Conservation (phyloP, 1,140 invertebrate genomes). For the Hypothenemus hampei region DNA sequence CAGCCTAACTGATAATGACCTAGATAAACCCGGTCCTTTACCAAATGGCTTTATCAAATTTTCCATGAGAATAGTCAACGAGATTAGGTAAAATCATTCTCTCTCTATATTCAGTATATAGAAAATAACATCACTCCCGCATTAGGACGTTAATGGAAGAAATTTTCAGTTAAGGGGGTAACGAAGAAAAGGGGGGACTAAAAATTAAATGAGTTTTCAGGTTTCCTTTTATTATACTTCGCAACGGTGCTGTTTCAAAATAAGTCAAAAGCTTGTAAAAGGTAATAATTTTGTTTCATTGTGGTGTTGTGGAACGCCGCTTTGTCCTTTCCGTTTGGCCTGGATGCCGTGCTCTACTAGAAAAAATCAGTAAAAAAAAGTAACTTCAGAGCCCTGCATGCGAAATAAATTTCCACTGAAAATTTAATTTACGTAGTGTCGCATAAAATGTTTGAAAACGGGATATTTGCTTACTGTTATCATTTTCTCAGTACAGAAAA, state of each 20-base stretch:
- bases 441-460: neutral
- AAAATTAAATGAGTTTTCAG: constrained; percentile 6
- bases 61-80: constrained; percentile 4
- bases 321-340: constrained; percentile 15
- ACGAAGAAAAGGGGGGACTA: no score
- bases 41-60: constrained; percentile 15
- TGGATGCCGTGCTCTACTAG: constrained; percentile 3
- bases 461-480: no score
- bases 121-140: no score
- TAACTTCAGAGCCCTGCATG: constrained; percentile 6
- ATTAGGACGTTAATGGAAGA: no score
- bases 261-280: constrained; percentile 16
- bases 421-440: constrained; percentile 13
- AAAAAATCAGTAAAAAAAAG: constrained; percentile 3
- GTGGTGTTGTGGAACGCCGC: constrained; percentile 13
- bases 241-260: neutral
- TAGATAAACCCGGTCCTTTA: constrained; percentile 11
- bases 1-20: constrained; percentile 18
- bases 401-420: constrained; percentile 16
- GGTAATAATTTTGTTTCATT: constrained; percentile 19
- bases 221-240: neutral
- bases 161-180: no score
- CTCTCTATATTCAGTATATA: no score
- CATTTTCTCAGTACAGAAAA: no score
- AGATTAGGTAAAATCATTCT: no score